These are phyloP conservation scores for Epicampocera succincta DNA, from an alignment of 2,888 invertebrate species.

Conservation along the genomic window DNA sequence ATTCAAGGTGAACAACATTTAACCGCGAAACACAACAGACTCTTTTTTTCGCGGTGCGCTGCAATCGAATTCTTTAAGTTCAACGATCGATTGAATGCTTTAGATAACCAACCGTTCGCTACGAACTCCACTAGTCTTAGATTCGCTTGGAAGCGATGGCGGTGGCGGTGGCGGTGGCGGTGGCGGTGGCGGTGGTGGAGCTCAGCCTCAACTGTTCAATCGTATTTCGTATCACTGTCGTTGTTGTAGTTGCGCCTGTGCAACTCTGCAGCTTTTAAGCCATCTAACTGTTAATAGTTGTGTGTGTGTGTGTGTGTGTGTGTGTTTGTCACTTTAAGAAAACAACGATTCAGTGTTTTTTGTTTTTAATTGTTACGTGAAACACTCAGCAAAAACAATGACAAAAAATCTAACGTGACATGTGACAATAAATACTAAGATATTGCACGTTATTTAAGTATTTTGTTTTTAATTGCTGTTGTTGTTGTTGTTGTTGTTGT, in stretches of 20 bases:
- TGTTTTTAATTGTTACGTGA: constrained; percentile 55
- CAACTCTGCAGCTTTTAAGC: constrained; percentile 18
- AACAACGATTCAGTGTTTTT: constrained; percentile 28
- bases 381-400: constrained; percentile 29
- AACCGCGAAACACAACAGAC: constrained; percentile 49
- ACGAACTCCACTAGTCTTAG: not conserved
- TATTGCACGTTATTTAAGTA: constrained; percentile 61
- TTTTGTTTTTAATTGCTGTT: constrained; percentile 29
- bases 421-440: constrained; percentile 65
- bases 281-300: constrained; percentile 24
- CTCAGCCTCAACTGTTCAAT: not conserved
- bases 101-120: constrained; percentile 47
- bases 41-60: constrained; percentile 30
- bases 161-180: not conserved
- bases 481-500: constrained; percentile 1
- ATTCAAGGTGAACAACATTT: constrained; percentile 68
- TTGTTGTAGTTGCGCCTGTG: constrained; percentile 43
- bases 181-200: not conserved
- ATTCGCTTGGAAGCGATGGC: not conserved
- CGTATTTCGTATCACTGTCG: constrained; percentile 10
- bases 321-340: not conserved
- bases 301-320: not conserved
- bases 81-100: constrained; percentile 64
- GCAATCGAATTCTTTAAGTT: constrained; percentile 67
- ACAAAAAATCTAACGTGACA: constrained; percentile 67